Evolutionary conservation across 2,888 invertebrate species (phyloP).

Genomic region (Aspidiotus rigidus): DNA sequence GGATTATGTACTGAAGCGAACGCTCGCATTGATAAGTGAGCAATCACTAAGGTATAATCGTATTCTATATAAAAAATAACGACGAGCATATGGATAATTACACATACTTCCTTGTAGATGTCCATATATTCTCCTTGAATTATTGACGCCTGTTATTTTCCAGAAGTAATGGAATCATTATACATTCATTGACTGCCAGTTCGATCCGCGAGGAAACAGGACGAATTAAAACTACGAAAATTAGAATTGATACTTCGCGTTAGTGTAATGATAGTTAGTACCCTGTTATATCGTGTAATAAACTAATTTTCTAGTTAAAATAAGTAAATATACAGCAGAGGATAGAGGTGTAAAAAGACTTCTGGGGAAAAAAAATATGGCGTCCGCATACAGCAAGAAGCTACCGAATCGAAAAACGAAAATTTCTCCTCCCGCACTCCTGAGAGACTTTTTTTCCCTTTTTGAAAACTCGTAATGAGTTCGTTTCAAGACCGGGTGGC

Average conservation of each 20-base stretch:
- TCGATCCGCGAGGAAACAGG: too few species aligned
- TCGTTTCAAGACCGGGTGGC: too few species aligned
- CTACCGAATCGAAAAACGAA: neutral
- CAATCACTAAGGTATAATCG: too few species aligned
- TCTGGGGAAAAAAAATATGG: constrained; percentile 18
- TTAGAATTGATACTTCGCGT: constrained; percentile 3
- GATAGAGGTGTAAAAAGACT: constrained; percentile 28
- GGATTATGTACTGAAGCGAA: too few species aligned
- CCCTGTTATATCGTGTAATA: constrained; percentile 21
- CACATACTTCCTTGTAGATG: constrained; percentile 24
- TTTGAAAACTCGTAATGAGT: too few species aligned
- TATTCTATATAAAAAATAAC: too few species aligned
- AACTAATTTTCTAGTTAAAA: constrained; percentile 21
- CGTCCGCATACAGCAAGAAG: constrained; percentile 28
- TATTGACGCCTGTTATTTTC: constrained; percentile 17
- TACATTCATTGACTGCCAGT: neutral
- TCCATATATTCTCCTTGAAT: constrained; percentile 23
- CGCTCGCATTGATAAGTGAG: too few species aligned
- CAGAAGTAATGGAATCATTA: constrained; percentile 16
- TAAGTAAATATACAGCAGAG: neutral
- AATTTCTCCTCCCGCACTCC: too few species aligned
- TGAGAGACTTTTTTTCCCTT: too few species aligned
- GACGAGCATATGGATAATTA: neutral
- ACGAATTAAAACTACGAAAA: too few species aligned
- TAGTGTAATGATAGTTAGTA: neutral